A percentile compares a stretch with the other conserved stretches of the same genome.
These are phyloP conservation scores for Zaprionus vittiger DNA, from an alignment of 1,140 invertebrate genomes.

Conservation along the genomic window DNA sequence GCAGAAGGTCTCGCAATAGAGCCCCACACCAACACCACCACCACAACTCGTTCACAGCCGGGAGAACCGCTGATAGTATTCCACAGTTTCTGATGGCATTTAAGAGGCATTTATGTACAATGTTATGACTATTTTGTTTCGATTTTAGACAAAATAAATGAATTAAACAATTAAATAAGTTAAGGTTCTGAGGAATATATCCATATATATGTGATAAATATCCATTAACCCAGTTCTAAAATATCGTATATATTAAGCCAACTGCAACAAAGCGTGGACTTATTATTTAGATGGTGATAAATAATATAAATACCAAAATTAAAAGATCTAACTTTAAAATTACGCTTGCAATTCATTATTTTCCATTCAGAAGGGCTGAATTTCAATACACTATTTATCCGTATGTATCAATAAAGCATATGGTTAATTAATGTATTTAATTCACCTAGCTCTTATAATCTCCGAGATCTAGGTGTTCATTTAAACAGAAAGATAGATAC, in stretches of 20 bases:
- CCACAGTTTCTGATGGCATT: constrained; percentile 64
- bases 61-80: constrained; percentile 63
- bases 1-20: constrained; percentile 26
- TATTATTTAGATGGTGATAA: no score
- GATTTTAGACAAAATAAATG: constrained; percentile 13
- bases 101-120: constrained; percentile 52
- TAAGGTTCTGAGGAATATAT: no score
- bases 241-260: no score
- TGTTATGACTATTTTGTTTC: constrained; percentile 15
- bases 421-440: no score
- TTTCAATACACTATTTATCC: no score
- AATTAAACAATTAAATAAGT: not conserved
- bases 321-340: no score
- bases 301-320: no score
- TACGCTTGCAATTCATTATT: not conserved
- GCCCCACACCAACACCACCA: not conserved
- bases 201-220: no score
- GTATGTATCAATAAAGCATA: no score
- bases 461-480: not conserved
- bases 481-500: not conserved
- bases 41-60: constrained; percentile 4
- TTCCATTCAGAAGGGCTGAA: no score
- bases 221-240: not conserved
- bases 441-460: no score
- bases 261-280: no score